Evolutionary conservation across 2,113 vertebrate genomes (phyloP).

Genomic region (Mesembrinibis cayennensis): DNA sequence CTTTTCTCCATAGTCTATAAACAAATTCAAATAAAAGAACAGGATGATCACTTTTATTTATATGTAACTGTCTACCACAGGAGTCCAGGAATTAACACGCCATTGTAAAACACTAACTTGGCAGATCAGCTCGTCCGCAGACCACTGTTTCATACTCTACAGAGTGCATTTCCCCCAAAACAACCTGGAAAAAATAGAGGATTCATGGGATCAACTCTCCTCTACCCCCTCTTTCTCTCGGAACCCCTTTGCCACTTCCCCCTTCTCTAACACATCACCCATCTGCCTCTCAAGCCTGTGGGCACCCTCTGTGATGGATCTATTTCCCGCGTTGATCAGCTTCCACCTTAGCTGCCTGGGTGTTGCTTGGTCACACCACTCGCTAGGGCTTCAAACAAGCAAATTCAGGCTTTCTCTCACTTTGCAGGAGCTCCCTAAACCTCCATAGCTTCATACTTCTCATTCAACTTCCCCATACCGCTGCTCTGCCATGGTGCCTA

Average conservation of each 20-base stretch:
- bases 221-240: background rate
- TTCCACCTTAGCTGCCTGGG: background rate
- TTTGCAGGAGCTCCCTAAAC: background rate
- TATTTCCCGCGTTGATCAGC: background rate
- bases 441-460: background rate
- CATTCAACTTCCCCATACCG: background rate
- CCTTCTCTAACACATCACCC: background rate
- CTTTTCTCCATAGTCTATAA: constrained; percentile 22
- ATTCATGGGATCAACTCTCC: background rate
- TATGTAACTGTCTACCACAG: background rate
- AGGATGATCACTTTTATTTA: constrained; percentile 9
- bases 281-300: background rate
- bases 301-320: background rate
- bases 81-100: background rate
- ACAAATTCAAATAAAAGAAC: constrained; percentile 25
- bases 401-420: background rate
- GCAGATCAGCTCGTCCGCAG: background rate
- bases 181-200: background rate
- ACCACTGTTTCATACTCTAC: background rate
- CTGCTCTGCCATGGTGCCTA: background rate
- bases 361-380: background rate
- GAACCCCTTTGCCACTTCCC: background rate
- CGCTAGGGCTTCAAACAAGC: background rate
- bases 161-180: background rate
- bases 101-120: background rate